Evolutionary conservation across 2,888 invertebrate genomes (phyloP).

Genomic region (Polyploca ridens): DNA sequence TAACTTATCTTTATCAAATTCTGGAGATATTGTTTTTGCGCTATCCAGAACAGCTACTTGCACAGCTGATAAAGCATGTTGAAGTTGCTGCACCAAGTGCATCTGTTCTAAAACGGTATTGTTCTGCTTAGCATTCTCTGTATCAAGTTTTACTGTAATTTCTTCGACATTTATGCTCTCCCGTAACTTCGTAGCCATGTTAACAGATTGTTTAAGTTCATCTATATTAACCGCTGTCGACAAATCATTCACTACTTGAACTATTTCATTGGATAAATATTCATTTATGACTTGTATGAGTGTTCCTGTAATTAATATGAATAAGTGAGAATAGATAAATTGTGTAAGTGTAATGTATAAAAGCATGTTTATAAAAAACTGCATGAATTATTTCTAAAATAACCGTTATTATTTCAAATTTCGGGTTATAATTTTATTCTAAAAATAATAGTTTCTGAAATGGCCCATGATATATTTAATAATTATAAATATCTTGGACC

Average conservation of each 20-base stretch:
- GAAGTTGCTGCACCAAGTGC: slow-evolving; percentile 20
- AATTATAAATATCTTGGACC: too few relatives aligned
- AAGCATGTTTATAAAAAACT: neutral
- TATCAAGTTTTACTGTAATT: neutral
- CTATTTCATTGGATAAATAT: slow-evolving; percentile 42
- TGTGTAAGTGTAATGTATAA: neutral
- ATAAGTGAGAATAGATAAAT: neutral
- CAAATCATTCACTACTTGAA: slow-evolving; percentile 36
- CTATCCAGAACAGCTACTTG: slow-evolving; percentile 34
- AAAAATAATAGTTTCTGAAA: too few relatives aligned
- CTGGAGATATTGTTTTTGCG: slow-evolving; percentile 21
- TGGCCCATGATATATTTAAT: too few relatives aligned
- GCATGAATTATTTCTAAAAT: too few relatives aligned
- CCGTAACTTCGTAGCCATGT: slow-evolving; percentile 39
- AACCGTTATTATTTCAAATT: too few relatives aligned
- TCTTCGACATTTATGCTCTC: slow-evolving; percentile 28
- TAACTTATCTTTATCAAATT: slow-evolving; percentile 23
- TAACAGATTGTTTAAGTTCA: slow-evolving; percentile 37
- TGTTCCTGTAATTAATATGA: slow-evolving; percentile 24
- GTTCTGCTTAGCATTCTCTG: neutral
- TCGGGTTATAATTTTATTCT: too few relatives aligned
- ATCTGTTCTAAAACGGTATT: slow-evolving; percentile 1
- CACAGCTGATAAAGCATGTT: slow-evolving; percentile 34
- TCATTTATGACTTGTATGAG: slow-evolving; percentile 44
- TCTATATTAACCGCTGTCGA: slow-evolving; percentile 28